Base-by-base conservation (phyloP, 2,113 vertebrate genomes). In the Varanus komodoensis region DNA sequence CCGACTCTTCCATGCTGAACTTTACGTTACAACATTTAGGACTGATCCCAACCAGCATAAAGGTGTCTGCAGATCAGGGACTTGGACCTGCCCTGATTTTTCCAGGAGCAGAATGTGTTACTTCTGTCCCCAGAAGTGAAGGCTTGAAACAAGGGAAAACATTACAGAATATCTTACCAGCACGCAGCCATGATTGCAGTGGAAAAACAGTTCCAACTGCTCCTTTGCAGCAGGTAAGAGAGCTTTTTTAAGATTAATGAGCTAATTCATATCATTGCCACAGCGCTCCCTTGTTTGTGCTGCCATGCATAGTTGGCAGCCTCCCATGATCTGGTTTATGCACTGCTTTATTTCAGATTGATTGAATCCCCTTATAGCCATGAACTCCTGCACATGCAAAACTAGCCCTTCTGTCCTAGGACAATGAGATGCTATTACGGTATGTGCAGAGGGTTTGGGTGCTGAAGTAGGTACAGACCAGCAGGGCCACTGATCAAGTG, bases 1-100 rank as follows among this genome's bases (percentile, higher is more conserved):
- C 98, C 5, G 98, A 97, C 87, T 97, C 98, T 0, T 98, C 98
- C 75, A 97, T 99, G 95, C 94, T 99, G 75, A 99, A 99, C 97
- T 98, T 99, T 91, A 98, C 98, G 6, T 95, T 99, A 90, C 99
- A 99, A 86, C 98, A 99, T 64, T 81, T 99, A 86, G 98, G 98
- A 84, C 97, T 99, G 21, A 97, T 99, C 87, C 97, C 98, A 7
- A 90, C 97, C 38, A 92, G 94, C 3, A 71, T 97, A 91, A 97
- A 97, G 93, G 92, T 96, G 69, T 92, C 96, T 69, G 32, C 95
- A 92, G 87, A 95, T 82, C 92, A 95, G 0, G 85, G 94, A 12
- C 94, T 93, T 0, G 96, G 95, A 86, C 93, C 84, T 3, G 0
- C 93, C 91, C 95, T 87, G 17, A 19, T 91, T 84, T 95, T 96